Base-by-base conservation (phyloP, 2,888 invertebrate species). In the Pterostichus madidus region DNA sequence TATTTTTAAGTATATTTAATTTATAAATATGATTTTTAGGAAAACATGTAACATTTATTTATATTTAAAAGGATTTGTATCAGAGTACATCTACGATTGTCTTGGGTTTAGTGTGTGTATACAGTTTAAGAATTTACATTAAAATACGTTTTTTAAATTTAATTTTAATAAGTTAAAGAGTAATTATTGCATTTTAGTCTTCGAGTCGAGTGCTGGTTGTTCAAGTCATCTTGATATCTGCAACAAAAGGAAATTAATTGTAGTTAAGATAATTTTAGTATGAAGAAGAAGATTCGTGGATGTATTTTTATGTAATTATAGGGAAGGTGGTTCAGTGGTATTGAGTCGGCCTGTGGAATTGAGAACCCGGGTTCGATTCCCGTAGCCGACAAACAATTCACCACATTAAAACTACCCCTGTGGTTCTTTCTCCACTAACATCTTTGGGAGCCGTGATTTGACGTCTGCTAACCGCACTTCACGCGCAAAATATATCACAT, bases 111-210 rank as follows among this genome's bases (percentile, higher is more conserved):
- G 61, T 56, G 39, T 56, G 39, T 39, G 6, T 39, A 39, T 61
- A 59, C 0, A 44, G 8, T 53, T 56, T 80, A 80, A 44, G 13
- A 73, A 44, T 75, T 80, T 15, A 75, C 46, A 71, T 71, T 46
- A 24, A 24, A 24, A 24, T 80, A 71, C 10, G 35, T 44, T 75
- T 77, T 44, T 46, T 24, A 24, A 77, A 13, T 64, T 64, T 15
- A 49, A 46, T 52, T 11, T 80, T 68, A 17, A 44, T 61, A 15
- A 5, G 24, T 35, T 64, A 32, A 17, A 59, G 10, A 64, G 15
- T 49, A 81, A 81, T 81, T 81, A 81, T 81, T 81, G 81, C 81
- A 81, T 81, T 61, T 81, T 75, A 81, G 81, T 81, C 81, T 81
- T 81, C 75, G 44, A 15, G 81, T 75, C 24, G 35, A 15, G 44